Conservation (phyloP, 2,888 invertebrate genomes). For the Arrhopalites spinosus region DNA sequence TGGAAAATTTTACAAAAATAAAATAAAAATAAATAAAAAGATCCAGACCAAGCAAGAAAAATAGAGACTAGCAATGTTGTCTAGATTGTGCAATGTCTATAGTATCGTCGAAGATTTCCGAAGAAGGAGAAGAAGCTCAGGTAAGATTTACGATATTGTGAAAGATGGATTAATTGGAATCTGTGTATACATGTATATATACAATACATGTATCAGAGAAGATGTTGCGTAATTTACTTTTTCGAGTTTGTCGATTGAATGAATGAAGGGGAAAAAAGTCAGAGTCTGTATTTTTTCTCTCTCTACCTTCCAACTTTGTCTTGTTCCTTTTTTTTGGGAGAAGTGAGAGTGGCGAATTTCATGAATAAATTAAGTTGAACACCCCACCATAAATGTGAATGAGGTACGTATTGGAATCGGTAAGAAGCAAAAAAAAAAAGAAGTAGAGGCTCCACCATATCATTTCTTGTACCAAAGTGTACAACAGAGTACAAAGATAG, state of each 20-base stretch:
- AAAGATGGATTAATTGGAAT: conserved; percentile 31
- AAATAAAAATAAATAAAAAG: neutral
- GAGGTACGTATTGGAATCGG: conserved; percentile 32
- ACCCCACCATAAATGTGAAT: conserved; percentile 36
- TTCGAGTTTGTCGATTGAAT: too few species aligned
- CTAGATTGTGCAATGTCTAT: neutral
- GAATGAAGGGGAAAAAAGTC: too few species aligned
- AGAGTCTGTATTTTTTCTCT: too few species aligned
- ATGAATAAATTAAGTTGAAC: conserved; percentile 40
- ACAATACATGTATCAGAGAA: too few species aligned
- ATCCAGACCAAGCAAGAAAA: neutral
- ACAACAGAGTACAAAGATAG: neutral
- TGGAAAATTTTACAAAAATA: neutral
- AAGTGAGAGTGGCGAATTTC: conserved; percentile 36
- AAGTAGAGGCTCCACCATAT: neutral
- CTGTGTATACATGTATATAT: neutral
- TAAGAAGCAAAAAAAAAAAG: neutral
- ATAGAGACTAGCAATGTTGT: neutral
- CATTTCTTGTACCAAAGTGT: neutral
- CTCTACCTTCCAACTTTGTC: too few species aligned
- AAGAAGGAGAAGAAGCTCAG: neutral
- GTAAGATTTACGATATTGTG: conserved; percentile 20
- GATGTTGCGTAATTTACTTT: too few species aligned
- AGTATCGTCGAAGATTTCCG: neutral
- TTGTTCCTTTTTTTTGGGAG: neutral